phyloP scores from a whole-genome alignment of 2,113 vertebrate genomes.

The Urocitellus parryii region DNA sequence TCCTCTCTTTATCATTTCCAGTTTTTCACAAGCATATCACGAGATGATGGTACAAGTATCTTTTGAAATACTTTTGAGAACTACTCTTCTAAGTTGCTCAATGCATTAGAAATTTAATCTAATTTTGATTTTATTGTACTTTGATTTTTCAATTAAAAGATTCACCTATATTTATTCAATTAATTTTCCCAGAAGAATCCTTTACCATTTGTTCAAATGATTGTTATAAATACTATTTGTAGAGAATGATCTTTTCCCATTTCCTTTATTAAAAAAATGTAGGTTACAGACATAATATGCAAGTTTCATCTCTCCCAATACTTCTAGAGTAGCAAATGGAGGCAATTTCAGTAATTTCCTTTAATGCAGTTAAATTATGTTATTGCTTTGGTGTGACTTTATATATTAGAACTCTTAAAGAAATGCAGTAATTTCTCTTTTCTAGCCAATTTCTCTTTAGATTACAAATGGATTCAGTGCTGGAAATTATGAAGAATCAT shows the following conservation, averaged over 20 bases:
- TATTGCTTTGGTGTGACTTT: conserved; percentile 39
- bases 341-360: conserved; percentile 58
- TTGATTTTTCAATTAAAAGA: neutral
- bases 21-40: conserved; percentile 3
- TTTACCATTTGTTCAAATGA: conserved; percentile 14
- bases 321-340: neutral
- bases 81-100: neutral
- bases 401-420: conserved; percentile 33
- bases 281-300: neutral
- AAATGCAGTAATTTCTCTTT: conserved; percentile 52
- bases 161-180: conserved; percentile 14
- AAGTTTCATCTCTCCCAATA: conserved; percentile 19
- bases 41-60: neutral
- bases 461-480: neutral
- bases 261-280: conserved; percentile 3
- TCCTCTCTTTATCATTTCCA: neutral
- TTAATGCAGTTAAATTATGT: conserved; percentile 45
- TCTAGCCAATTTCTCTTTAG: conserved; percentile 8
- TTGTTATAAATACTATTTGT: conserved; percentile 1
- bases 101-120: neutral
- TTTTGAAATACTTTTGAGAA: conserved; percentile 54
- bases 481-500: conserved; percentile 36
- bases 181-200: neutral
- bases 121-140: conserved; percentile 33
- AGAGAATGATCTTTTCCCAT: neutral